A percentile compares a stretch with the other conserved stretches of the same genome.
phyloP scores from a whole-genome alignment of 2,797 vertebrate genomes.

The Lepilemur septentrionalis region DNA sequence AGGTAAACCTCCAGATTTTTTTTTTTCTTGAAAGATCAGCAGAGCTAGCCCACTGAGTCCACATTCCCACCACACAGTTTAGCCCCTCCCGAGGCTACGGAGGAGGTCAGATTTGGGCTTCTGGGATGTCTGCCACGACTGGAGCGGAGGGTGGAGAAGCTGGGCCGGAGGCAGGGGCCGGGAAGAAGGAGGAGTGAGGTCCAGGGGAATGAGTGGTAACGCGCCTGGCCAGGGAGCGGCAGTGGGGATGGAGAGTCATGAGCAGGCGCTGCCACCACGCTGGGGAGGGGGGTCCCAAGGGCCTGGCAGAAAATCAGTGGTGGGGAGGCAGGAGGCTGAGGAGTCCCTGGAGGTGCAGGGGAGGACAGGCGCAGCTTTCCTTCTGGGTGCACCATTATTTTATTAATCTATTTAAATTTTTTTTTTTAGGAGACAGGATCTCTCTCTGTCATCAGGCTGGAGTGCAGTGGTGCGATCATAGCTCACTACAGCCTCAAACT shows the following conservation, averaged over 20 bases:
- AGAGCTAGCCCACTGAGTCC: neutral
- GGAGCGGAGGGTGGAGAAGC: neutral
- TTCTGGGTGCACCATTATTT: neutral
- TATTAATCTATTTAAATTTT: neutral
- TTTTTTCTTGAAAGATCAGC: constrained; percentile 15
- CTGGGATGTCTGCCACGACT: neutral
- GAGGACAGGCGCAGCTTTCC: neutral
- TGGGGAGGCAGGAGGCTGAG: neutral
- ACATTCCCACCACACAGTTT: neutral
- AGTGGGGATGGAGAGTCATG: neutral
- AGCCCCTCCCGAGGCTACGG: neutral
- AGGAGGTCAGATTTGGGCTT: neutral
- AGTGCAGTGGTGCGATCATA: neutral
- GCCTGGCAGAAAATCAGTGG: neutral
- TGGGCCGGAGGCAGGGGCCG: neutral
- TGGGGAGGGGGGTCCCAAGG: neutral
- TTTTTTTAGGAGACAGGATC: neutral
- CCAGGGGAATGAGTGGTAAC: neutral
- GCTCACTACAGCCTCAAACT: neutral
- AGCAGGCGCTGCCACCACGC: too few relatives aligned
- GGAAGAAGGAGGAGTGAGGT: neutral
- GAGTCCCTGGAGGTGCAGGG: neutral
- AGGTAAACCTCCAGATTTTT: constrained; percentile 39
- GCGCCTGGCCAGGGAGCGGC: neutral
- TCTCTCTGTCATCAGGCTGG: neutral